A percentile compares a stretch with the other conserved stretches of the same genome.
phyloP scores from a whole-genome alignment of 2,797 vertebrate genomes.

The Emydoidea blandingii region DNA sequence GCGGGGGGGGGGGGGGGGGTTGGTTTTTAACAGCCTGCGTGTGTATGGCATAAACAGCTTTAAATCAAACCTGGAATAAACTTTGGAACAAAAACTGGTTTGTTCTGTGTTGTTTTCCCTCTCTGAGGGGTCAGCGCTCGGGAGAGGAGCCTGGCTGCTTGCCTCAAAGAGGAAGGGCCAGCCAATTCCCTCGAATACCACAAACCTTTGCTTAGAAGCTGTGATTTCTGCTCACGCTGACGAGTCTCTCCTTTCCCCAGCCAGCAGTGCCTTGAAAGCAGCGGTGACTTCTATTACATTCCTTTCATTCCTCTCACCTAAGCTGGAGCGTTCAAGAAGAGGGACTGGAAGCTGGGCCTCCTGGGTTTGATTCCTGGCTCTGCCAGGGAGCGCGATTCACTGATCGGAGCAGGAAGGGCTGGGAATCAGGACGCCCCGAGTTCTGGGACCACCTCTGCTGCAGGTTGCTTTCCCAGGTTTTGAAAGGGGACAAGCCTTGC shows the following conservation, averaged over 20 bases:
- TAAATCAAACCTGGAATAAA: neutral
- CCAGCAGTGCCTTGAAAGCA: neutral
- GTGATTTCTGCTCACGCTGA: too few species aligned
- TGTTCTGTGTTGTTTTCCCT: neutral
- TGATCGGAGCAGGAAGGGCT: neutral
- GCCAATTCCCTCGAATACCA: neutral
- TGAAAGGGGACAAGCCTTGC: neutral
- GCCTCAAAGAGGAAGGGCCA: neutral
- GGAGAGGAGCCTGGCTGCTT: neutral
- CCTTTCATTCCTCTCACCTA: neutral
- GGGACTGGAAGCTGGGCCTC: too few species aligned
- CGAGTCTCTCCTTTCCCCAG: neutral
- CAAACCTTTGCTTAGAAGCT: neutral
- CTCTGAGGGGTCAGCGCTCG: rapidly evolving
- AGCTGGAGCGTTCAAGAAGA: neutral
- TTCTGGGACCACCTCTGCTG: neutral
- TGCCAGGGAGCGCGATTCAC: neutral
- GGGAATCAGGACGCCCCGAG: neutral
- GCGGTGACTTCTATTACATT: neutral
- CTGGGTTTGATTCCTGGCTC: too few species aligned
- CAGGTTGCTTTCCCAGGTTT: too few species aligned
- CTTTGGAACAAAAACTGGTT: neutral
- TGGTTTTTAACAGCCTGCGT: neutral
- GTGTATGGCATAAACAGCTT: neutral
- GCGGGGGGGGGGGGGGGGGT: neutral